phyloP scores from a whole-genome alignment of 2,113 vertebrate species.

The Riparia riparia region DNA sequence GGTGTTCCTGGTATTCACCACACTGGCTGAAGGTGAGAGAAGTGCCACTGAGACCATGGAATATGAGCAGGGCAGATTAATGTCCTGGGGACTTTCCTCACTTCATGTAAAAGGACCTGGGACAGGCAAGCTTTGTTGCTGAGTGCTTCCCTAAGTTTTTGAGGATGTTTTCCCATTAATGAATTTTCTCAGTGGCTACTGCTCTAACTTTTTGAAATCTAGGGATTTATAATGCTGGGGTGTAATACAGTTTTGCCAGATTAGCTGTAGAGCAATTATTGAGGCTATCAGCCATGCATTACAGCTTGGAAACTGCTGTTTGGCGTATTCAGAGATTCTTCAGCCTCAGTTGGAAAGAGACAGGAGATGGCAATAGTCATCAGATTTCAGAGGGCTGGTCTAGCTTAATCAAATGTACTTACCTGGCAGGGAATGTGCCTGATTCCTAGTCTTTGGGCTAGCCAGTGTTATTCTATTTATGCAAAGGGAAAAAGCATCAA shows the following conservation, averaged over 20 bases:
- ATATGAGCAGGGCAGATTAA: background rate
- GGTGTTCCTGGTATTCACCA: background rate
- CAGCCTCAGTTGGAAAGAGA: background rate
- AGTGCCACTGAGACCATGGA: background rate
- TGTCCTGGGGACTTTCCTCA: background rate
- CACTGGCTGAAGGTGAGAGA: background rate
- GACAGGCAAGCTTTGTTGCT: background rate
- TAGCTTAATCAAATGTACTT: background rate
- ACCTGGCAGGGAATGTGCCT: background rate
- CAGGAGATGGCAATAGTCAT: background rate
- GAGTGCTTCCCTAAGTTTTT: background rate
- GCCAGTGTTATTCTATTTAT: background rate
- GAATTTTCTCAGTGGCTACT: background rate
- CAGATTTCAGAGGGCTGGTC: background rate
- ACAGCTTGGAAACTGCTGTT: background rate
- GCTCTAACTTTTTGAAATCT: background rate
- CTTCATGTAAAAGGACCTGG: background rate
- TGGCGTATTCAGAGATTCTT: background rate
- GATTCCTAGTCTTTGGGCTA: background rate
- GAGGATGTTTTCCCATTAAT: background rate
- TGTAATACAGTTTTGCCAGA: background rate
- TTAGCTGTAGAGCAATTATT: background rate
- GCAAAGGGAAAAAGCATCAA: background rate
- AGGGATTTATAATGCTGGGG: background rate
- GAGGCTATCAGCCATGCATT: accelerated